phyloP scores from a whole-genome alignment of 23 tunicate species.

The Clavelina lepadiformis region DNA sequence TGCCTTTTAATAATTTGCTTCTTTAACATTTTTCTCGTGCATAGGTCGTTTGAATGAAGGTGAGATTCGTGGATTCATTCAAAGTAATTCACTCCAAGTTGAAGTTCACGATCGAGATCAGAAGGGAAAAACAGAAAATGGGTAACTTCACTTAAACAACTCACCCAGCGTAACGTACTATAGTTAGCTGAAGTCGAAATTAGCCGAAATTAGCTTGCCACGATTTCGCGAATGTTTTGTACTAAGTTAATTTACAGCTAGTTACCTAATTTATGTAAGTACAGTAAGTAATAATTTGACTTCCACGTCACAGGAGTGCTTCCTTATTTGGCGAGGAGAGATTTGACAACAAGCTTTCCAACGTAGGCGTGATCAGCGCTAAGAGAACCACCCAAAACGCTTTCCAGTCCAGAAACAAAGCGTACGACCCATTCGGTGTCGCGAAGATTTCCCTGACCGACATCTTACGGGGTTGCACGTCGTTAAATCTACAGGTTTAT shows the following conservation, averaged over 20 bases:
- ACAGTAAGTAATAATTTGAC: no score
- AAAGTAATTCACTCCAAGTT: slow-evolving; percentile 39
- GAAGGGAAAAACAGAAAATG: slow-evolving; percentile 21
- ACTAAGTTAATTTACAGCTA: no score
- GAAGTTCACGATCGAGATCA: slow-evolving; percentile 82
- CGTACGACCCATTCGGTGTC: slow-evolving; percentile 81
- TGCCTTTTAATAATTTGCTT: no score
- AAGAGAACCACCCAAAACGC: slow-evolving; percentile 74
- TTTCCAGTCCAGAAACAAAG: slow-evolving; percentile 39
- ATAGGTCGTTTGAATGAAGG: slow-evolving; percentile 57
- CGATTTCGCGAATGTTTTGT: no score
- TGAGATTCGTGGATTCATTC: slow-evolving; percentile 52
- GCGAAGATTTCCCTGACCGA: slow-evolving; percentile 58
- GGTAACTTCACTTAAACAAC: slow-evolving; percentile 7
- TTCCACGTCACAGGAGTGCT: slow-evolving; percentile 43
- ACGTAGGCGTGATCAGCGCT: slow-evolving; percentile 62
- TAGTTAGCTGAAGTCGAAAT: no score
- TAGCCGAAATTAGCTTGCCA: no score
- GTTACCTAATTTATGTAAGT: no score
- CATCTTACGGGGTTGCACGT: slow-evolving; percentile 53
- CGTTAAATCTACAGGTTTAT: slow-evolving; percentile 21
- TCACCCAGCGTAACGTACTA: no score
- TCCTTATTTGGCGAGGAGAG: slow-evolving; percentile 59
- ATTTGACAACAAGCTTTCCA: slow-evolving; percentile 42
- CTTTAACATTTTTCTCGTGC: slow-evolving; percentile 5